These are phyloP conservation scores for Gryllus bimaculatus DNA, from an alignment of 1,140 invertebrate genomes.

Conservation along the genomic window DNA sequence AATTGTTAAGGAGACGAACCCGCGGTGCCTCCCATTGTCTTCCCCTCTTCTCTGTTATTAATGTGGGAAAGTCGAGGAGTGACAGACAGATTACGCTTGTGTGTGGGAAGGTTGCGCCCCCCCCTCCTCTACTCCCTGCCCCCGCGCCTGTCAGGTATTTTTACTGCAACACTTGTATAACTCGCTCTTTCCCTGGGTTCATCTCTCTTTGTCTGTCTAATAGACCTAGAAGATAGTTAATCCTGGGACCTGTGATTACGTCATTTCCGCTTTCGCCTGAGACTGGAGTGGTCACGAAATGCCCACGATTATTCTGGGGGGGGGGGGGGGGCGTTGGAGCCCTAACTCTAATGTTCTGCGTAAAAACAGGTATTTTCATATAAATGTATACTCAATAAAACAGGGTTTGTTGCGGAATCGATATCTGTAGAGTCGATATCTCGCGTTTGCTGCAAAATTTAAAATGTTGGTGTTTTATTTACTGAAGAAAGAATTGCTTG, in stretches of 20 bases:
- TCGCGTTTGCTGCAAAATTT: too few species aligned
- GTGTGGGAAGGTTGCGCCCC: constrained; percentile 10
- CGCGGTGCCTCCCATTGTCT: background rate
- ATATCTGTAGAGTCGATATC: too few species aligned
- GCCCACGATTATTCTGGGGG: background rate
- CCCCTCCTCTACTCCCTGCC: background rate
- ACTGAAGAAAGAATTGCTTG: too few species aligned
- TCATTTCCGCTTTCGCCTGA: constrained; percentile 14
- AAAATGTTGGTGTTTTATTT: too few species aligned
- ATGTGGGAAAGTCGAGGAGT: constrained; percentile 9
- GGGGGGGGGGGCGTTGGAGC: too few species aligned
- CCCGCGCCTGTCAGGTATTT: background rate
- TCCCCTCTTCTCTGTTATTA: constrained; percentile 8
- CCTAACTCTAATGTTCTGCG: too few species aligned
- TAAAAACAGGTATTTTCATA: too few species aligned
- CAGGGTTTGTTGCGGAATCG: too few species aligned
- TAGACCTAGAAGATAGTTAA: constrained; percentile 17
- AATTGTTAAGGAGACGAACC: background rate
- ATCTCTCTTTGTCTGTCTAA: constrained; percentile 9
- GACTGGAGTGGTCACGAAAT: constrained; percentile 10
- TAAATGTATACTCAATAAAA: too few species aligned
- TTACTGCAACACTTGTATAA: background rate
- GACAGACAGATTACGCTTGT: constrained; percentile 9
- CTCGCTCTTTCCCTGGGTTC: background rate
- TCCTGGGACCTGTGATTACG: constrained; percentile 16